phyloP scores from a whole-genome alignment of 2,797 vertebrate genomes.

The Podargus strigoides region DNA sequence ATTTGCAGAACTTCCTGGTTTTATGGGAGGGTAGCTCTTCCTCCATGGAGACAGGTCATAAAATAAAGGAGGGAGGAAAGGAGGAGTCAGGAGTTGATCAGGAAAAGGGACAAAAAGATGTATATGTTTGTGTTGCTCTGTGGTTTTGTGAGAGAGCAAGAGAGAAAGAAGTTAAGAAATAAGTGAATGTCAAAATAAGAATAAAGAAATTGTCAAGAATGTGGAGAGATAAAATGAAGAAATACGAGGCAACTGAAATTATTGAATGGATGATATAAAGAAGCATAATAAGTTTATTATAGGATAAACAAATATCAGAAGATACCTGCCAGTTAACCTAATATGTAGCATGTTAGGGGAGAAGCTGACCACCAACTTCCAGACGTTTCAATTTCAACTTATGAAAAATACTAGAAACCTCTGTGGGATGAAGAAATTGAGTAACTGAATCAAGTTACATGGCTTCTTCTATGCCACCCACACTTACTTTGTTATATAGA shows the following conservation, averaged over 20 bases:
- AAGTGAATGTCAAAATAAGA: neutral
- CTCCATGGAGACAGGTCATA: neutral
- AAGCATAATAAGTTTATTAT: neutral
- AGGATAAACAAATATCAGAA: neutral
- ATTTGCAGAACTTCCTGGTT: neutral
- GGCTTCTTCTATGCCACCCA: neutral
- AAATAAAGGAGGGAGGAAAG: neutral
- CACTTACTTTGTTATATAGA: neutral
- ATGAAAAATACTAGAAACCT: neutral
- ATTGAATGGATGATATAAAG: neutral
- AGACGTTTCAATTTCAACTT: neutral
- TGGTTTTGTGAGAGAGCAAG: neutral
- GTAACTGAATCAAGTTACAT: neutral
- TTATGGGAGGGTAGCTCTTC: neutral
- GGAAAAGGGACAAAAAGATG: neutral
- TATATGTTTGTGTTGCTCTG: neutral
- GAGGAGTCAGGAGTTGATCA: neutral
- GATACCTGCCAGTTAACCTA: neutral
- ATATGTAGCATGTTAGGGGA: accelerated
- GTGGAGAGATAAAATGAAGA: neutral
- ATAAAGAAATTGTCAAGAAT: neutral
- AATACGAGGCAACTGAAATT: neutral
- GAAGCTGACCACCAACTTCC: neutral
- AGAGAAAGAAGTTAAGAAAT: neutral
- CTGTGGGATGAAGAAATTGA: neutral